A percentile compares a stretch with the other conserved stretches of the same genome.
Evolutionary conservation across 2,888 invertebrate genomes (phyloP).

Genomic region (Drosophila quinaria): DNA sequence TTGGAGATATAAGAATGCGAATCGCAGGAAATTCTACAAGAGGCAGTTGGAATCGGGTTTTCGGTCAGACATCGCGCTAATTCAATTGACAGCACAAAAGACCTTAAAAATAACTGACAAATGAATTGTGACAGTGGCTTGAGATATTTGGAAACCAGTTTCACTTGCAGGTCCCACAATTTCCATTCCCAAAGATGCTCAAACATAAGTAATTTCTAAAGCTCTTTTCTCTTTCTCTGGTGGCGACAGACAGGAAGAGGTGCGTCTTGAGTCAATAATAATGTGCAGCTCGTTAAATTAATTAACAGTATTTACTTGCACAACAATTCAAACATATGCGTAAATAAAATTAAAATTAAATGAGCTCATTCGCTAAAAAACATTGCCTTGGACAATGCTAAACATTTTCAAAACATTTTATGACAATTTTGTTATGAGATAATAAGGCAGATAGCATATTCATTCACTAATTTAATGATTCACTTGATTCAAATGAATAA

Average conservation of each 20-base stretch:
- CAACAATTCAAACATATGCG: constrained; percentile 13
- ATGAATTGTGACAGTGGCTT: constrained; percentile 44
- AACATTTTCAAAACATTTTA: constrained; percentile 7
- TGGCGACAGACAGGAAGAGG: constrained; percentile 63
- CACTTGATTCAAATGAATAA: constrained; percentile 29
- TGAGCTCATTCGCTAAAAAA: constrained; percentile 11
- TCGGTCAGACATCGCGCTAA: constrained; percentile 59
- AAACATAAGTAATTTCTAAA: constrained; percentile 16
- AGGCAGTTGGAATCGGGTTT: constrained; percentile 27
- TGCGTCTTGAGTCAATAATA: constrained; percentile 48
- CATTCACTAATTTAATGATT: constrained; percentile 25
- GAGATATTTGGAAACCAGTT: constrained; percentile 53
- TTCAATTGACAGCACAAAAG: constrained; percentile 75
- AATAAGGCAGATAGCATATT: background rate
- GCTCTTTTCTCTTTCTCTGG: constrained; percentile 14
- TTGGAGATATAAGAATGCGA: constrained; percentile 52
- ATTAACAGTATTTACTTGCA: constrained; percentile 46
- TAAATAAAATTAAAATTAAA: constrained; percentile 24
- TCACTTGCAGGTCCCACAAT: constrained; percentile 26
- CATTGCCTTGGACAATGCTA: constrained; percentile 1
- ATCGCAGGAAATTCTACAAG: constrained; percentile 44
- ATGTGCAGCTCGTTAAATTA: constrained; percentile 58
- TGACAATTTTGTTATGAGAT: background rate
- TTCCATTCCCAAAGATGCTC: constrained; percentile 12
- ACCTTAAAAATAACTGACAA: constrained; percentile 30